phyloP scores from a whole-genome alignment of 2,113 vertebrate species.

The Erinaceus europaeus region DNA sequence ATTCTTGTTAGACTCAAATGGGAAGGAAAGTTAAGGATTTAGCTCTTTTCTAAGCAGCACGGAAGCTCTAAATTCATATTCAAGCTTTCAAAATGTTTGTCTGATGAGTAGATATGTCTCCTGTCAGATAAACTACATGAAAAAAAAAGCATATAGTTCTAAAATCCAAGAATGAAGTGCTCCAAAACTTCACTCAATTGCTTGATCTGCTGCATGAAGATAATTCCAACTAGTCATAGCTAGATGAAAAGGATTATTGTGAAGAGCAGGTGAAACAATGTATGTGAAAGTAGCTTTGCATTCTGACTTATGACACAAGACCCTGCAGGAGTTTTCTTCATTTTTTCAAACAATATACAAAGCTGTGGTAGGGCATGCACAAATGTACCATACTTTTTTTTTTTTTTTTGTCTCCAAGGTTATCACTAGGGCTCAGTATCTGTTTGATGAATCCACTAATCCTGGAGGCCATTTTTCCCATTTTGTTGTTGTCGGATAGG shows the following conservation, averaged over 20 bases:
- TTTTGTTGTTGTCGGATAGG: too few species aligned
- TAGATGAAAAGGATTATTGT: not conserved
- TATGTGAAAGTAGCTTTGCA: not conserved
- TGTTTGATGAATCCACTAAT: too few species aligned
- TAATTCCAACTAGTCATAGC: not conserved
- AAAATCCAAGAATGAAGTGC: not conserved
- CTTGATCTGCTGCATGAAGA: not conserved
- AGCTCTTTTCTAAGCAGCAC: not conserved
- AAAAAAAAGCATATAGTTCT: constrained; percentile 31
- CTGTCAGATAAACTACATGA: not conserved
- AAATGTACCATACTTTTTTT: not conserved
- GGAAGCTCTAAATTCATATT: not conserved
- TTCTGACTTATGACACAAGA: not conserved
- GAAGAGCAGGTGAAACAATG: not conserved
- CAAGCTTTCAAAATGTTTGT: not conserved
- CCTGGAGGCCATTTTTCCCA: too few species aligned
- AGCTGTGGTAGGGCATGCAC: not conserved
- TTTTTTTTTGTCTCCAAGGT: too few species aligned
- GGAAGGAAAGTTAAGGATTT: not conserved
- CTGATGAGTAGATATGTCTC: not conserved
- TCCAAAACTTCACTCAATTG: not conserved
- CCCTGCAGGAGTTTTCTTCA: not conserved
- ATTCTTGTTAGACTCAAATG: not conserved
- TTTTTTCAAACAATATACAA: constrained; percentile 14
- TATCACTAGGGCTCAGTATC: too few species aligned